Percentiles rank a stretch among this genome's conserved stretches.
phyloP scores from a whole-genome alignment of 2,113 vertebrate species.

The Dasyurus viverrinus region DNA sequence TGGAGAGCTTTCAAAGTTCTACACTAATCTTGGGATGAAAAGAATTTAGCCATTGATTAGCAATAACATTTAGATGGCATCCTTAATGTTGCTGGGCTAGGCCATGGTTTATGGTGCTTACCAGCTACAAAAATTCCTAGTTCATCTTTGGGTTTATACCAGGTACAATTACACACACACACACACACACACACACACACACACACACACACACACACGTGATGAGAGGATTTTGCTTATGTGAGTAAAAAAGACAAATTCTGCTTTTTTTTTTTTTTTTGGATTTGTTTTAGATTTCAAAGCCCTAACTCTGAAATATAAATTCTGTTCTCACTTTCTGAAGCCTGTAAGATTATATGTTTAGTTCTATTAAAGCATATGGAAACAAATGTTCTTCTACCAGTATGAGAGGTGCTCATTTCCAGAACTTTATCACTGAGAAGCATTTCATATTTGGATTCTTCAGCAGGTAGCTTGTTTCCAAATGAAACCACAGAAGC shows the following conservation, averaged over 20 bases:
- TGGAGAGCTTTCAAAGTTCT: background rate
- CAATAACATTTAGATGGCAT: background rate
- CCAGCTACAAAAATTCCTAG: background rate
- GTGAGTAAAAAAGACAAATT: background rate
- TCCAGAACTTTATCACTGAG: slow-evolving; percentile 27
- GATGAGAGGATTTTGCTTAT: background rate
- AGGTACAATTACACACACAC: background rate
- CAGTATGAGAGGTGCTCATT: slow-evolving; percentile 6
- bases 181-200: too few species aligned
- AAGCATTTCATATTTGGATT: slow-evolving; percentile 40
- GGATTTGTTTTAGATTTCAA: slow-evolving; percentile 25
- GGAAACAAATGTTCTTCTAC: background rate
- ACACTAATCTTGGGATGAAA: background rate
- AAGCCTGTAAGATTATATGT: background rate
- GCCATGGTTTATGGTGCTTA: background rate
- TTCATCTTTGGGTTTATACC: background rate
- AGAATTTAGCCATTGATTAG: too few species aligned
- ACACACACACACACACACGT: background rate
- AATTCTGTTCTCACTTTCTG: slow-evolving; percentile 1
- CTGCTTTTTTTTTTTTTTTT: background rate
- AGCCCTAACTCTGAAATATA: slow-evolving; percentile 7
- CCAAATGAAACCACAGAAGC: background rate
- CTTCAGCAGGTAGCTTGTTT: slow-evolving; percentile 49
- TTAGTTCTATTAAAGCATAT: slow-evolving; percentile 9
- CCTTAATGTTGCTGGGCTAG: background rate